Evolutionary conservation across 2,888 invertebrate genomes (phyloP).

Genomic region (Clusia tigrina): DNA sequence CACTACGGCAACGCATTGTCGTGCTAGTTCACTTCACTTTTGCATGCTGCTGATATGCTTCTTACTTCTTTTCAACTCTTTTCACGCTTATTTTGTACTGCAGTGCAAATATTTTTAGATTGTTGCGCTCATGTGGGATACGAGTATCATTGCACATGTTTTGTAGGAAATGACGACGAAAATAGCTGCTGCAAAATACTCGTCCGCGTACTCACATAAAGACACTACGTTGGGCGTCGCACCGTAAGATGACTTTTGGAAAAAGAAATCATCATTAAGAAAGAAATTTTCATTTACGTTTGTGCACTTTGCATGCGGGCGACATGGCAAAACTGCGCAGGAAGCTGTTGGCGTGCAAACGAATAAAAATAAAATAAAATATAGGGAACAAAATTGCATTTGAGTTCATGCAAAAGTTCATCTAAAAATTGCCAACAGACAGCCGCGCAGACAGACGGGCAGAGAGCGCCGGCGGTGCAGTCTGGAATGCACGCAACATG

Average conservation of each 20-base stretch:
- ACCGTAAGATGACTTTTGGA: not conserved
- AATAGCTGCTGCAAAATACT: not conserved
- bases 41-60: not conserved
- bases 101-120: not conserved
- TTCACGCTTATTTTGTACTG: too few species aligned
- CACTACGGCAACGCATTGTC: not conserved
- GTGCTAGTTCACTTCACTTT: not conserved
- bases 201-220: too few species aligned
- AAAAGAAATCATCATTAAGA: not conserved
- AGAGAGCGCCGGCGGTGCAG: not conserved
- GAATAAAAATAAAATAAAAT: not conserved
- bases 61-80: not conserved
- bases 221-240: conserved; percentile 4
- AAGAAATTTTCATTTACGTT: not conserved
- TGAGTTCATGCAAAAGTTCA: conserved; percentile 5
- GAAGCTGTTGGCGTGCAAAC: not conserved
- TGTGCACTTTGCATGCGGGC: not conserved
- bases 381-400: not conserved
- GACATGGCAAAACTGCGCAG: not conserved
- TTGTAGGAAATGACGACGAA: not conserved
- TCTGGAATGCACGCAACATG: not conserved
- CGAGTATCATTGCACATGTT: conserved; percentile 44
- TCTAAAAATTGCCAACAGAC: conserved; percentile 19
- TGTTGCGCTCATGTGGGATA: conserved; percentile 32
- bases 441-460: not conserved